A percentile compares a stretch with the other conserved stretches of the same genome.
These are phyloP conservation scores for Bryconaethiops microstoma DNA, from an alignment of 2,797 vertebrate species.

Conservation along the genomic window DNA sequence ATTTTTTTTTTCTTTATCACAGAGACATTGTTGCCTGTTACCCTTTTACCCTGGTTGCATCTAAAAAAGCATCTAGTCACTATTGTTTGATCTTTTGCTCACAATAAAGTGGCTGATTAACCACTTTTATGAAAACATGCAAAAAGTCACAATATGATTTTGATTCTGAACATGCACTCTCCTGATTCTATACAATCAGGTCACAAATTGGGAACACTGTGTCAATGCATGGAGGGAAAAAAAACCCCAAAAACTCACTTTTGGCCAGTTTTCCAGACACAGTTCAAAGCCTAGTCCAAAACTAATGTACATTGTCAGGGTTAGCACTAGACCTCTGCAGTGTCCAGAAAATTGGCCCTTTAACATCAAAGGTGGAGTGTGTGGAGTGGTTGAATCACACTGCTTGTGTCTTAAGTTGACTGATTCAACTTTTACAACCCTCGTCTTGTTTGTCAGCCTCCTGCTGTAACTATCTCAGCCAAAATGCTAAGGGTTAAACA, in stretches of 20 bases:
- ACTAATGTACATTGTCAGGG: background rate
- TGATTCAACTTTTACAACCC: slow-evolving; percentile 23
- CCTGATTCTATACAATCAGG: background rate
- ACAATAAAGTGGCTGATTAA: background rate
- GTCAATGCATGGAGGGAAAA: background rate
- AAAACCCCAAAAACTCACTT: background rate
- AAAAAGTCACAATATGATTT: background rate
- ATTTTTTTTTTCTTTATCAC: slow-evolving; percentile 50
- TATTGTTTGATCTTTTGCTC: background rate
- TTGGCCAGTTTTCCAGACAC: slow-evolving; percentile 13
- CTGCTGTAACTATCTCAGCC: slow-evolving; percentile 5
- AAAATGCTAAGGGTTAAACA: slow-evolving; percentile 16
- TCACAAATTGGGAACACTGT: slow-evolving; percentile 6
- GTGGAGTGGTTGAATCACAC: slow-evolving; percentile 2
- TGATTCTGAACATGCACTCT: background rate
- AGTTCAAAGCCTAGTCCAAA: slow-evolving; percentile 9
- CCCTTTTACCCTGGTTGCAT: background rate
- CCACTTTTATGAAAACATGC: background rate
- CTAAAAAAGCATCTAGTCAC: slow-evolving; percentile 3
- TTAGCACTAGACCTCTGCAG: background rate
- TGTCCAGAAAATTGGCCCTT: slow-evolving; percentile 20
- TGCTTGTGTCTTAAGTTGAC: background rate
- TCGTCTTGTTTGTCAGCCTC: slow-evolving; percentile 18
- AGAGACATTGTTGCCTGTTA: slow-evolving; percentile 39
- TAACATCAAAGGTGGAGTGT: background rate